Base-by-base conservation (phyloP, 2,113 vertebrate species). In the Progne subis region DNA sequence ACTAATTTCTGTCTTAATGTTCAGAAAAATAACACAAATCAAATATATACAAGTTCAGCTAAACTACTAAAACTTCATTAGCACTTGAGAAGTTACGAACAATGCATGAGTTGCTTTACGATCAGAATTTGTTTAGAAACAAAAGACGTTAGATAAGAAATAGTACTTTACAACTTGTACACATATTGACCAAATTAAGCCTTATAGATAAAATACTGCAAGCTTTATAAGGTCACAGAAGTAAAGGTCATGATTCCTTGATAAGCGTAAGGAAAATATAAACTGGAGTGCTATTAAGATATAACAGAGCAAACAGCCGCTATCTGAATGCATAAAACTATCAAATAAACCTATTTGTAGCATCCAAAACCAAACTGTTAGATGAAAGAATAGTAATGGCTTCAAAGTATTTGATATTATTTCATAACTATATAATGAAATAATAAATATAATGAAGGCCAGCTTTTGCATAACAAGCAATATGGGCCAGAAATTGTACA, bases 21-120 rank as follows among this genome's bases (percentile, higher is more conserved):
- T 84, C 19, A 2, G 34, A 60, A 82, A 90, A 85, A 67, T 37
- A 57, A 0, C 0, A 25, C 26, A 34, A 43, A 55, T 67, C 68
- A 78, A 63, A 18, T 56, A 12, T 19, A 86, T 8, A 71, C 16
- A 78, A 49, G 32, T 55, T 74, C 67, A 78, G 14, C 64, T 87
- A 68, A 86, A 88, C 34, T 60, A 78, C 13, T 77, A 47, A 39
- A 91, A 90, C 39, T 79, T 82, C 57, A 84, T 75, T 60, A 89
- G 24, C 55, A 74, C 55, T 93, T 88, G 16, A 69, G 63, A 90
- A 94, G 44, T 86, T 92, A 94, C 2, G 4, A 87, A 79, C 31
- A 95, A 97, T 20, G 19, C 12, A 69, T 28, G 32, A 83, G 14
- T 26, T 94, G 82, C 78, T 95, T 82, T 84, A 86, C 94, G 81